Percentiles rank a stretch among this genome's conserved stretches.
Conservation (phyloP, 2,113 vertebrate genomes). For the Phalacrocorax aristotelis region DNA sequence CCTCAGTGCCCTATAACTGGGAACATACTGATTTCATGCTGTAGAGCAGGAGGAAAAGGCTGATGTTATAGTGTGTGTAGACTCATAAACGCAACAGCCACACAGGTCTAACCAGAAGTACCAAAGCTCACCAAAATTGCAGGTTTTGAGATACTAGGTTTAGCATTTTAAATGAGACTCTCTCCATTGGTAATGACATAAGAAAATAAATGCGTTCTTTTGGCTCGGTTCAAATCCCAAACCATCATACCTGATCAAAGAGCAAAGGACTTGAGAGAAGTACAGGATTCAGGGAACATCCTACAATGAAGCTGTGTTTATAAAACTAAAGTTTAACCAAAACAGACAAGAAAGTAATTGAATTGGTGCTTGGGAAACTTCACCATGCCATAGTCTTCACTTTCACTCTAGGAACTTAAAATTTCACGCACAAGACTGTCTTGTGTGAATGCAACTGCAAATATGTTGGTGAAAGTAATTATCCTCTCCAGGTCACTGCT, state of each 20-base stretch:
- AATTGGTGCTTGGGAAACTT: background rate
- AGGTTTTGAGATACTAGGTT: background rate
- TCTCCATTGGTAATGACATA: background rate
- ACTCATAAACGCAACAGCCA: background rate
- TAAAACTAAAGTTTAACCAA: background rate
- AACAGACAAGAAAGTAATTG: background rate
- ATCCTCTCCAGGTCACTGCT: background rate
- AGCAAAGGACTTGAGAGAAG: background rate
- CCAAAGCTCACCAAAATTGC: background rate
- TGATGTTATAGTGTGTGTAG: background rate
- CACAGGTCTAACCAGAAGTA: background rate
- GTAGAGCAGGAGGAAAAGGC: background rate
- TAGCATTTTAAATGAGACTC: background rate
- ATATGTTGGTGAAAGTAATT: background rate
- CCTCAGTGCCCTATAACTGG: background rate
- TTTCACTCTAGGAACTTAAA: background rate
- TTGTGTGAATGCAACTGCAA: background rate
- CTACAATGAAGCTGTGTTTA: background rate
- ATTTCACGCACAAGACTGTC: background rate
- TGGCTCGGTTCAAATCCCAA: background rate
- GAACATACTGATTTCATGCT: background rate
- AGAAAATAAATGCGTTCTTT: background rate
- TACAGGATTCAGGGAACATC: background rate
- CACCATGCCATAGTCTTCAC: background rate
- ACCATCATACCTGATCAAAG: background rate